Percentiles rank a stretch among this genome's conserved stretches.
phyloP scores from a whole-genome alignment of 2,888 invertebrate genomes.

The Ceratothoa steindachneri region DNA sequence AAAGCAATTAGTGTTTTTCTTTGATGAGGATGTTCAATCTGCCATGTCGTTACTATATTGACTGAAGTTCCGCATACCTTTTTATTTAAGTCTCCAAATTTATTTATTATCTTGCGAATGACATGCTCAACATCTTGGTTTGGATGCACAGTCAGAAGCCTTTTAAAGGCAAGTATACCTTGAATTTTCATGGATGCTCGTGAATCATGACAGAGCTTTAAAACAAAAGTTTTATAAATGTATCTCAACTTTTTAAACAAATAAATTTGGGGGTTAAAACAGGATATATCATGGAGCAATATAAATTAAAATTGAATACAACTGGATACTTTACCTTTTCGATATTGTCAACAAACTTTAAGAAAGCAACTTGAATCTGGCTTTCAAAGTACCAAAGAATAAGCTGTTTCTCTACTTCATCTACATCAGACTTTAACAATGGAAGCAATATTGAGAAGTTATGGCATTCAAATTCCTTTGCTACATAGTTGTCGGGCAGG shows the following conservation, averaged over 20 bases:
- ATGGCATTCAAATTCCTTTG: constrained; percentile 33
- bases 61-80: constrained; percentile 84
- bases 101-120: constrained; percentile 74
- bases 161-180: constrained; percentile 58
- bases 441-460: constrained; percentile 20
- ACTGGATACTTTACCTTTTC: no score
- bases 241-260: no score
- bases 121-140: constrained; percentile 70
- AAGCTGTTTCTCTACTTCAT: constrained; percentile 34
- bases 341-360: constrained; percentile 22
- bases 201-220: not conserved
- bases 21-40: constrained; percentile 85
- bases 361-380: constrained; percentile 23
- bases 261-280: no score
- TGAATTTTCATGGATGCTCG: not conserved
- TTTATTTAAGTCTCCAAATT: constrained; percentile 86
- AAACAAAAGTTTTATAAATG: no score
- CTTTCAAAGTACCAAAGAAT: constrained; percentile 43
- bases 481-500: constrained; percentile 23
- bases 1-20: constrained; percentile 55
- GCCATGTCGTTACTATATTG: constrained; percentile 74
- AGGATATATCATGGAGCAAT: no score
- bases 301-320: no score
- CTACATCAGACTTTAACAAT: constrained; percentile 15
- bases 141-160: constrained; percentile 70